Evolutionary conservation across 2,888 invertebrate species (phyloP), one percentile per base, ranked within the genome.

Genomic region (Dorcus hopei): DNA sequence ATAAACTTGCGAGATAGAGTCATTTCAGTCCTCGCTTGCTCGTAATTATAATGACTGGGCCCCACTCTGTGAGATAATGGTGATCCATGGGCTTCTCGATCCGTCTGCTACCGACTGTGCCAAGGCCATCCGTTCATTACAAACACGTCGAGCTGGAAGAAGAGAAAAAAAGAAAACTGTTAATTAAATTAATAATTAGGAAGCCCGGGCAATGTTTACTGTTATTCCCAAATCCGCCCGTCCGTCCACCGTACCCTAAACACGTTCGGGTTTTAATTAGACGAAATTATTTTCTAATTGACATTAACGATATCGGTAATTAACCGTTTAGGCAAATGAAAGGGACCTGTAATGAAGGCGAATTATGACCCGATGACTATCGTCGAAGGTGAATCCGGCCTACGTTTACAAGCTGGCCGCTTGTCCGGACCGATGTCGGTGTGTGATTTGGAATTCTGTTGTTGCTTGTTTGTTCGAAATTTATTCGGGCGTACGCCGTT

Each of bases 31-130:
- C 65, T 60, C 58, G 64, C 62, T 64, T 62, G 63, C 61, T 64
- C 66, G 66, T 68, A 68, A 70, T 70, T 68, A 70, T 69, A 69
- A 70, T 65, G 68, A 67, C 67, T 64, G 68, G 26, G 65, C 65
- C 64, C 65, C 67, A 61, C 68, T 66, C 67, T 59, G 65, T 42
- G 65, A 66, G 61, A 64, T 70, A 69, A 70, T 69, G 66, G 64
- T 66, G 68, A 67, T 65, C 67, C 67, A 67, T 67, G 63, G 64
- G 61, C 57, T 59, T 61, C 54, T 54, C 48, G 52, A 54, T 50
- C 54, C 51, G 41, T 53, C 59, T 55, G 64, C 64, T 63, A 62
- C 62, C 61, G 61, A 62, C 61, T 59, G 58, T 38, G 63, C 57
- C 59, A 65, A 61, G 62, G 58, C 57, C 59, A 45, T 48, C 45